A percentile compares a stretch with the other conserved stretches of the same genome.
These are phyloP conservation scores for Chloropsis cyanopogon DNA, from an alignment of 2,113 vertebrate genomes.

Conservation along the genomic window DNA sequence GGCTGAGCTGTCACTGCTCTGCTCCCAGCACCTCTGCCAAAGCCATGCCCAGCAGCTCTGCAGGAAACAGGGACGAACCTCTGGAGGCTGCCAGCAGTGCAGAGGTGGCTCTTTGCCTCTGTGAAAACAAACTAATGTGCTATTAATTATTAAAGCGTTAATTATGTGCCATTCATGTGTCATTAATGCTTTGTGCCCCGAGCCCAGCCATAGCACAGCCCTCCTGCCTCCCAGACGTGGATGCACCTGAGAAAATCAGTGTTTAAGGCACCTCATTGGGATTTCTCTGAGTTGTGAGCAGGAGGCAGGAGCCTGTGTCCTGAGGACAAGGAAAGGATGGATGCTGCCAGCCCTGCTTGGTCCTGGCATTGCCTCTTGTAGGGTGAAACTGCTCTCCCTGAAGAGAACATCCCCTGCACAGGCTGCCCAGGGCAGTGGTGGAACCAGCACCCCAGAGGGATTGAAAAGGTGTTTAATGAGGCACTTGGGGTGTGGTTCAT, in stretches of 20 bases:
- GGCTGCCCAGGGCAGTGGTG: background rate
- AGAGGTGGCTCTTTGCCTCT: background rate
- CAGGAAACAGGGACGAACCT: background rate
- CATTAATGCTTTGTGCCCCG: background rate
- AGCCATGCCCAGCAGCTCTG: background rate
- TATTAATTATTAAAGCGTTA: background rate
- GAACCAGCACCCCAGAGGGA: background rate
- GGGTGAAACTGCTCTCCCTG: background rate
- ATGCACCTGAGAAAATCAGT: background rate
- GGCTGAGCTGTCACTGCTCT: background rate
- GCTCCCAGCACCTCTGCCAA: background rate
- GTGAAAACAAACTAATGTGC: background rate
- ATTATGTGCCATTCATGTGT: background rate
- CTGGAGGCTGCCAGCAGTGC: background rate
- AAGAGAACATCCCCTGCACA: background rate
- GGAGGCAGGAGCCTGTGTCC: accelerated
- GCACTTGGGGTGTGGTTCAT: background rate
- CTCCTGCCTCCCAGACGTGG: background rate
- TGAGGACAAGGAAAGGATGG: background rate
- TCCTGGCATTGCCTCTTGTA: background rate
- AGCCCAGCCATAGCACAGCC: background rate
- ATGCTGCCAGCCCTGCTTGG: accelerated
- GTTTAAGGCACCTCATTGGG: accelerated
- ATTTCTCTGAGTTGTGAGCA: accelerated
- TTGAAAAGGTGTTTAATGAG: background rate